A percentile compares a stretch with the other conserved stretches of the same genome.
These are phyloP conservation scores for Synanceia verrucosa DNA, from an alignment of 2,797 vertebrate species.

Conservation along the genomic window DNA sequence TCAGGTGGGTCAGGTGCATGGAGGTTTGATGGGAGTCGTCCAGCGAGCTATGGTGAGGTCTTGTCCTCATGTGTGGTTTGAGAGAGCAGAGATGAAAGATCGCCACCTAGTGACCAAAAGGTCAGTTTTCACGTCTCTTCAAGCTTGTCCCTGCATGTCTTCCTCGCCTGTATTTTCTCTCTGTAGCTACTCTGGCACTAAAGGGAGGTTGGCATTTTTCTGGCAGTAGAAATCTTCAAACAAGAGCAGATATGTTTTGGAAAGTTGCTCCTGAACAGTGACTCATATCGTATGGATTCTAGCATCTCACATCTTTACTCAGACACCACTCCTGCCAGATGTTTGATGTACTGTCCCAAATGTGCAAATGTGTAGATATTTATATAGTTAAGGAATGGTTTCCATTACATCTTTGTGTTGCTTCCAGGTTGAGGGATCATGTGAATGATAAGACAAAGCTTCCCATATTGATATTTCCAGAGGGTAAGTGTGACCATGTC, in stretches of 20 bases:
- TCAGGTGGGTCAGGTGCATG: conserved; percentile 95
- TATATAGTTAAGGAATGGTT: conserved; percentile 11
- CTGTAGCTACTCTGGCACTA: not conserved
- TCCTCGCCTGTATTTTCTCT: conserved; percentile 1
- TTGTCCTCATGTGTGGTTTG: conserved; percentile 98
- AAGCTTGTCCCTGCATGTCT: conserved; percentile 18
- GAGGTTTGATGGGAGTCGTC: conserved; percentile 93
- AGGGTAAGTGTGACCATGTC: conserved; percentile 84
- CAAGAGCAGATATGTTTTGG: conserved; percentile 32
- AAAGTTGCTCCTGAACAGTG: conserved; percentile 16
- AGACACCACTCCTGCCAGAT: conserved; percentile 7
- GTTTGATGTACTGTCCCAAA: conserved; percentile 22
- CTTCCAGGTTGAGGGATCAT: conserved; percentile 90
- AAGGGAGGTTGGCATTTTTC: conserved; percentile 26
- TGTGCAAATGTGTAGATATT: conserved; percentile 19
- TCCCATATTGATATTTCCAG: conserved; percentile 97
- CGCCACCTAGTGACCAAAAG: conserved; percentile 95
- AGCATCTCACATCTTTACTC: not conserved
- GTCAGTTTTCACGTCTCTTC: conserved; percentile 66
- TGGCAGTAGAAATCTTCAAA: conserved; percentile 25
- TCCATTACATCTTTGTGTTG: conserved; percentile 45
- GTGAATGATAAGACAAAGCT: conserved; percentile 92
- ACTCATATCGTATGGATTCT: conserved; percentile 25
- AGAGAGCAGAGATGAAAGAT: conserved; percentile 96
- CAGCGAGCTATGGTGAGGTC: conserved; percentile 94